phyloP scores from a whole-genome alignment of 2,113 vertebrate genomes.

The Nannospalax galili region DNA sequence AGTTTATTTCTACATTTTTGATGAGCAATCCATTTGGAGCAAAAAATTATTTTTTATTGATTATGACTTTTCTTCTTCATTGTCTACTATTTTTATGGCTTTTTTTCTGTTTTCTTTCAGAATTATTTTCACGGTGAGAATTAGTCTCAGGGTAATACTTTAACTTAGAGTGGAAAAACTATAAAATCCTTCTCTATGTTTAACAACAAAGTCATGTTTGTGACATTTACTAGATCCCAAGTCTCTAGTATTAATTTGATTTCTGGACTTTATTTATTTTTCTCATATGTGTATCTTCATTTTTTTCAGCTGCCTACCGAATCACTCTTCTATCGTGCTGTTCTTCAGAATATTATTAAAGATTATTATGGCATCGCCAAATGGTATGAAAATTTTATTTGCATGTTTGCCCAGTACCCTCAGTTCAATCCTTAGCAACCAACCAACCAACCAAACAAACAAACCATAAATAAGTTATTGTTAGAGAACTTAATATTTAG shows the following conservation, averaged over 20 bases:
- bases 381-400: slow-evolving; percentile 89
- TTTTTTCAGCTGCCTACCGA: slow-evolving; percentile 93
- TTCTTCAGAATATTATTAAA: slow-evolving; percentile 96
- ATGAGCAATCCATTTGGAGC: neutral
- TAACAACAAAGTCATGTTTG: slow-evolving; percentile 2
- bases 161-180: slow-evolving; percentile 62
- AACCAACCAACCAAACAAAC: neutral
- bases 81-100: slow-evolving; percentile 39
- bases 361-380: slow-evolving; percentile 92
- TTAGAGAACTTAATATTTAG: slow-evolving; percentile 3
- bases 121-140: slow-evolving; percentile 53
- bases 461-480: neutral
- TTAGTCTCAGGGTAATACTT: slow-evolving; percentile 48
- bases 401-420: neutral
- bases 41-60: slow-evolving; percentile 40
- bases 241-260: slow-evolving; percentile 48
- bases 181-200: slow-evolving; percentile 61
- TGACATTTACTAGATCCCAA: neutral
- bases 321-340: slow-evolving; percentile 97
- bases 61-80: slow-evolving; percentile 1
- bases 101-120: slow-evolving; percentile 31
- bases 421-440: neutral
- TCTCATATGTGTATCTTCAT: slow-evolving; percentile 48
- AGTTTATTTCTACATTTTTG: slow-evolving; percentile 54
- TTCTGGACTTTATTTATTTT: slow-evolving; percentile 53